These are phyloP conservation scores for Otus scops DNA, from an alignment of 2,797 vertebrate genomes.

Conservation along the genomic window DNA sequence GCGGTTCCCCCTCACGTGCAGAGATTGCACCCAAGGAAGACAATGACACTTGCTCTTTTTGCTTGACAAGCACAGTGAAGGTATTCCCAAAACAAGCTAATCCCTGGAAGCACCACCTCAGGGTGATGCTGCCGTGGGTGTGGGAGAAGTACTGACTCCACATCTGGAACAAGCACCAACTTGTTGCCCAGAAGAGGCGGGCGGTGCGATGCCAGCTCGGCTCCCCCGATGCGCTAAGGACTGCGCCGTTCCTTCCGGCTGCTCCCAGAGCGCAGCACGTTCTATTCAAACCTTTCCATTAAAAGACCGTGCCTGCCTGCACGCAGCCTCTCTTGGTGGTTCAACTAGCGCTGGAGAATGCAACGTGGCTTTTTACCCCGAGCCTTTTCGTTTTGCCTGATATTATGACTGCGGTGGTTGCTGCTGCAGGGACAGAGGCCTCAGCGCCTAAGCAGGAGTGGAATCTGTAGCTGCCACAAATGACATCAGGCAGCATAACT, in stretches of 20 bases:
- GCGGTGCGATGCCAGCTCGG: fast-evolving
- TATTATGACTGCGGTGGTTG: background rate
- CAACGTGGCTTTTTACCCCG: fast-evolving
- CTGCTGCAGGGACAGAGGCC: background rate
- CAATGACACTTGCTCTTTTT: background rate
- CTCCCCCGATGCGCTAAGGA: fast-evolving
- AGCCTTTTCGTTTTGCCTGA: background rate
- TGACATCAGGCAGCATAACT: constrained; percentile 59
- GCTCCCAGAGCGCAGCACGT: background rate
- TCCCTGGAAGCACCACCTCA: background rate
- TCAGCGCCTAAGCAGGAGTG: background rate
- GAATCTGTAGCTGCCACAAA: constrained; percentile 48
- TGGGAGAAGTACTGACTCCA: background rate
- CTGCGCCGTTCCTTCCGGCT: fast-evolving
- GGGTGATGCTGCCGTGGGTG: background rate
- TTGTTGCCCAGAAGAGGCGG: fast-evolving
- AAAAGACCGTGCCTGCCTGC: fast-evolving
- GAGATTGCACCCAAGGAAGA: background rate
- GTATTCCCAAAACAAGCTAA: background rate
- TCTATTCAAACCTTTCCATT: background rate
- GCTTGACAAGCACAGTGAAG: background rate
- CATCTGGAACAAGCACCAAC: background rate
- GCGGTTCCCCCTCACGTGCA: fast-evolving
- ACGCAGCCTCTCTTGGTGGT: fast-evolving
- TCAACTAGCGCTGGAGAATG: no score